phyloP scores from a whole-genome alignment of 1,140 invertebrate genomes.

The Danaus plexippus region DNA sequence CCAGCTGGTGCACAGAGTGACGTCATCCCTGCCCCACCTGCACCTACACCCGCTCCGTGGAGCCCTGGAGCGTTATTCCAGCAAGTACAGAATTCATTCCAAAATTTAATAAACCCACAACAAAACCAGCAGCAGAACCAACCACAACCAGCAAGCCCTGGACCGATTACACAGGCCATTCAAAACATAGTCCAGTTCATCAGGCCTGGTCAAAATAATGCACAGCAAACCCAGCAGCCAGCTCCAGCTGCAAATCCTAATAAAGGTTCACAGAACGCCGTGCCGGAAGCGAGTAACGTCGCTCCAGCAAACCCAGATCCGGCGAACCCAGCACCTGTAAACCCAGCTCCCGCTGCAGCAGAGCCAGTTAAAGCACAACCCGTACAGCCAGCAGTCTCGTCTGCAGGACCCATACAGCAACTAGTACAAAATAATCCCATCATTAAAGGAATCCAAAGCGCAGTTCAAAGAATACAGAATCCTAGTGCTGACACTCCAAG shows the following conservation, averaged over 20 bases:
- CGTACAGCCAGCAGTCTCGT: slow-evolving; percentile 8
- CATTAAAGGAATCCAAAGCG: slow-evolving; percentile 38
- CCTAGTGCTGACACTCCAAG: slow-evolving; percentile 39
- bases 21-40: slow-evolving; percentile 8
- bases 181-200: slow-evolving; percentile 8
- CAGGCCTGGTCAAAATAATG: slow-evolving; percentile 7
- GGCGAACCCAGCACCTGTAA: slow-evolving; percentile 4
- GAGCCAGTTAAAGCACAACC: slow-evolving; percentile 6
- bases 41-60: slow-evolving; percentile 7
- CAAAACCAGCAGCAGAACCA: slow-evolving; percentile 10
- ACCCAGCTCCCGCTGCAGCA: slow-evolving; percentile 7
- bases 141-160: slow-evolving; percentile 4
- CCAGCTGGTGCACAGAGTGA: slow-evolving; percentile 25
- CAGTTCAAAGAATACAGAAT: slow-evolving; percentile 44
- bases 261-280: neutral
- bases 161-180: slow-evolving; percentile 10
- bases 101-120: slow-evolving; percentile 15
- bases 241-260: slow-evolving; percentile 7
- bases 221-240: neutral
- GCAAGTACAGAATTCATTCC: slow-evolving; percentile 17
- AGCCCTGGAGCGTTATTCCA: slow-evolving; percentile 19
- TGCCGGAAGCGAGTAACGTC: neutral
- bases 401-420: slow-evolving; percentile 41
- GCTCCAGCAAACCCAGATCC: neutral
- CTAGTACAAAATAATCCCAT: slow-evolving; percentile 52